These are phyloP conservation scores for Coenobita brevimanus DNA, from an alignment of 1,140 invertebrate genomes.

Conservation along the genomic window DNA sequence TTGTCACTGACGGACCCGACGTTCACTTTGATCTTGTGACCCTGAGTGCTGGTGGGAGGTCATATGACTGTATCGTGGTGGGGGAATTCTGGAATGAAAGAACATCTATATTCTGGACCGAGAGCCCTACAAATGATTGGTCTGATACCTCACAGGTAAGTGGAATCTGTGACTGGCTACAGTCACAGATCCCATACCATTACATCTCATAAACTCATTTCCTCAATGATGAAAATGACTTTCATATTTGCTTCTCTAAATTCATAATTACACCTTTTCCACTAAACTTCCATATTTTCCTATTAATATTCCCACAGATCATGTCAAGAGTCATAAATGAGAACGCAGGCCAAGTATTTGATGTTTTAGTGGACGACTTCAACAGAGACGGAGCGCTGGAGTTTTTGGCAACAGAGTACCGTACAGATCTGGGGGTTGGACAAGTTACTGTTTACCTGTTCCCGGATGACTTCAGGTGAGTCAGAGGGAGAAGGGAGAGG, in stretches of 20 bases:
- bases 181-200: no score
- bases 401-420: slow-evolving; percentile 72
- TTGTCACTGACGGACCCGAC: slow-evolving; percentile 72
- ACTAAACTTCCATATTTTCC: background rate
- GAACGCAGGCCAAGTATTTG: slow-evolving; percentile 72
- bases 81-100: slow-evolving; percentile 73
- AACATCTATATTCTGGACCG: slow-evolving; percentile 73
- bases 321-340: slow-evolving; percentile 71
- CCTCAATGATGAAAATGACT: no score
- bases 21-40: slow-evolving; percentile 72
- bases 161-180: background rate
- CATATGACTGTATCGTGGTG: slow-evolving; percentile 72
- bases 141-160: slow-evolving; percentile 71
- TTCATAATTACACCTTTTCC: no score
- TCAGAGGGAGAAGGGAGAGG: background rate
- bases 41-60: slow-evolving; percentile 70
- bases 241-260: no score
- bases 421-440: slow-evolving; percentile 71
- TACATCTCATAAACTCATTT: no score
- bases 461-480: slow-evolving; percentile 72
- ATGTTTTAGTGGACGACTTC: slow-evolving; percentile 72
- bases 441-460: slow-evolving; percentile 72
- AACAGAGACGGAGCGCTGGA: slow-evolving; percentile 73
- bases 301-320: slow-evolving; percentile 69
- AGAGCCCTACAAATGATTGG: slow-evolving; percentile 70